phyloP scores from a whole-genome alignment of 1,140 invertebrate species.

The Drosophila murphyi region DNA sequence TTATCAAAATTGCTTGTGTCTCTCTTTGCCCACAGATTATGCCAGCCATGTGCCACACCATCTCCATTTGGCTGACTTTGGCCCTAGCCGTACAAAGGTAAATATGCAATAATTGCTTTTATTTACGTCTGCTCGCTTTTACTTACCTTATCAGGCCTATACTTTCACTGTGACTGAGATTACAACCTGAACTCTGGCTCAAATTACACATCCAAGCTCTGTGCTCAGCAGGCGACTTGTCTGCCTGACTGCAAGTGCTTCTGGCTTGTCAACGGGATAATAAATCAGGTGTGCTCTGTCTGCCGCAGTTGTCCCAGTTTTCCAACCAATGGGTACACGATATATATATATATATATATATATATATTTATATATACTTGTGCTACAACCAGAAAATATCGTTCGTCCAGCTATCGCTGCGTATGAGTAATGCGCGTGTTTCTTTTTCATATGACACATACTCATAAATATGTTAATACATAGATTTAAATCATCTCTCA shows the following conservation, averaged over 20 bases:
- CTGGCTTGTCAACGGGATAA: slow-evolving; percentile 72
- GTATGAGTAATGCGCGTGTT: slow-evolving; percentile 60
- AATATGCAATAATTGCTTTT: slow-evolving; percentile 56
- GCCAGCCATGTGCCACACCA: slow-evolving; percentile 95
- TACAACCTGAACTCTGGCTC: neutral
- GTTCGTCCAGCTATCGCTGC: slow-evolving; percentile 37
- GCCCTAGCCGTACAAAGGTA: slow-evolving; percentile 92
- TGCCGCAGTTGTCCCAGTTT: slow-evolving; percentile 8
- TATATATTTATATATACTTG: slow-evolving; percentile 16
- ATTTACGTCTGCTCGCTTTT: neutral
- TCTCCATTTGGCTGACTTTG: slow-evolving; percentile 95
- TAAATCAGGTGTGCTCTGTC: slow-evolving; percentile 59
- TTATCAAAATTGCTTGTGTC: neutral
- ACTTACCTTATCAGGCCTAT: slow-evolving; percentile 1
- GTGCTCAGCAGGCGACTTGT: neutral
- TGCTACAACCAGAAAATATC: neutral
- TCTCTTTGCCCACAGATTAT: slow-evolving; percentile 85
- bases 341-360: too few species aligned
- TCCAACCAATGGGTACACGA: slow-evolving; percentile 37
- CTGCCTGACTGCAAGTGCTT: slow-evolving; percentile 25
- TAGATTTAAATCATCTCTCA: too few species aligned
- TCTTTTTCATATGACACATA: slow-evolving; percentile 3
- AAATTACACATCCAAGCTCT: too few species aligned
- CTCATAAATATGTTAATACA: neutral
- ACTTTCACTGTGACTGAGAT: neutral